Base-by-base conservation (phyloP, 2,797 vertebrate species). In the Manis pentadactyla region DNA sequence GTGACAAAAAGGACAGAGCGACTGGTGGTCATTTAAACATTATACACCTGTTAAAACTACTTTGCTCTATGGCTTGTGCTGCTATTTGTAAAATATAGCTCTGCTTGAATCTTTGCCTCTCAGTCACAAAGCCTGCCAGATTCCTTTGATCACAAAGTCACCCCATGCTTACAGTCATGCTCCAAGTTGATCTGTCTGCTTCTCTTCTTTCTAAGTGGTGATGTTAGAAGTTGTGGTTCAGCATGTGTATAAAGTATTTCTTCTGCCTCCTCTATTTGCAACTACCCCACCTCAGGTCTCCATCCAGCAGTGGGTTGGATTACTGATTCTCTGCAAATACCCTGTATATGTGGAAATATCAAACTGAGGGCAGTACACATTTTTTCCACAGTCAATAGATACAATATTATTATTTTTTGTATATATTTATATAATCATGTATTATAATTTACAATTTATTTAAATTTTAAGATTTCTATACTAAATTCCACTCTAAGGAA, bases 61-160 rank as follows among this genome's bases (percentile, higher is more conserved):
- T 83, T 46, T 92, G 74, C 64, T 55, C 49, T 79, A 0, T 39
- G 19, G 46, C 31, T n/a, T 34, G 79, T 37, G 4, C 91, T 92
- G 55, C 68, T 85, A 27, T 87, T 79, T 94, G 39, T 94, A 71
- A 95, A 97, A 73, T 57, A 13, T n/a, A 68, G 66, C 84, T 77
- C 79, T 92, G 85, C 66, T 75, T 73, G 92, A 90, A 63, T 78
- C 53, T 63, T 68, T 63, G 23, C 79, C 61, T 91, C 64, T 77
- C 21, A 73, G 89, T 93, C 49, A 64, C 66, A 77, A 66, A 93
- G 46, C 31, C 86, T 73, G 42, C 34, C 68, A 53, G 84, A 11
- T 27, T 59, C 15, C 59, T 92, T 93, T 96, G 92, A 96, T 92
- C 73, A 73, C 25, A 85, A 8, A 73, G 34, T 64, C 77, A 63